Percentiles rank a stretch among this genome's conserved stretches.
phyloP scores from a whole-genome alignment of 2,113 vertebrate species.

The rabbit (Oryctolagus cuniculus) region DNA sequence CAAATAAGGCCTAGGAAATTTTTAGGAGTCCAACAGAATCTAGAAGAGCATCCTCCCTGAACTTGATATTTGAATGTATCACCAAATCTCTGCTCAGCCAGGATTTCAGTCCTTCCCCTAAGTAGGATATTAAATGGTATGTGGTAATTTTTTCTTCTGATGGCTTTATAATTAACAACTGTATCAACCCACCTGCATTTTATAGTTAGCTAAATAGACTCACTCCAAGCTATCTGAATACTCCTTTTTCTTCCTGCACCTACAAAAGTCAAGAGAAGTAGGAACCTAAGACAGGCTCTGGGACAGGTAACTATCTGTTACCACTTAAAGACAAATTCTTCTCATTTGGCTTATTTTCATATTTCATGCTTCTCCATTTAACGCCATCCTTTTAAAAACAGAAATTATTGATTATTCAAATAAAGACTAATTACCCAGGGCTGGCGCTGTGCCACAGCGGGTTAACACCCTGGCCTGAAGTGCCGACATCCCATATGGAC shows the following conservation, averaged over 20 bases:
- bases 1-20: conserved; percentile 14
- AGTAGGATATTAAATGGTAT: conserved; percentile 47
- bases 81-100: conserved; percentile 49
- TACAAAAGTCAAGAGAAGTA: conserved; percentile 27
- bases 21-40: conserved; percentile 26
- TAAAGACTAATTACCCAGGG: conserved; percentile 45
- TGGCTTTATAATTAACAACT: conserved; percentile 51
- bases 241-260: not conserved
- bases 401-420: conserved; percentile 44
- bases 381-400: not conserved
- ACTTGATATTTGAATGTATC: conserved; percentile 52
- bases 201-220: conserved; percentile 53
- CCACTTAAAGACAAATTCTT: conserved; percentile 39
- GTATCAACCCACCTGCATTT: conserved; percentile 44
- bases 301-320: conserved; percentile 2
- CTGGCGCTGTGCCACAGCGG: too few species aligned
- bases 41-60: not conserved
- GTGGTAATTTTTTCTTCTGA: not conserved
- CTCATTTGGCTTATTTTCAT: conserved; percentile 63
- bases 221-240: not conserved
- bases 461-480: too few species aligned
- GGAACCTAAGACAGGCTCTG: conserved; percentile 51
- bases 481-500: too few species aligned
- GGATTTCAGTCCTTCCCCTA: conserved; percentile 35
- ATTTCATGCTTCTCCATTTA: conserved; percentile 64